phyloP scores from a whole-genome alignment of 2,113 vertebrate genomes.

The Poeciliopsis turrubarensis region DNA sequence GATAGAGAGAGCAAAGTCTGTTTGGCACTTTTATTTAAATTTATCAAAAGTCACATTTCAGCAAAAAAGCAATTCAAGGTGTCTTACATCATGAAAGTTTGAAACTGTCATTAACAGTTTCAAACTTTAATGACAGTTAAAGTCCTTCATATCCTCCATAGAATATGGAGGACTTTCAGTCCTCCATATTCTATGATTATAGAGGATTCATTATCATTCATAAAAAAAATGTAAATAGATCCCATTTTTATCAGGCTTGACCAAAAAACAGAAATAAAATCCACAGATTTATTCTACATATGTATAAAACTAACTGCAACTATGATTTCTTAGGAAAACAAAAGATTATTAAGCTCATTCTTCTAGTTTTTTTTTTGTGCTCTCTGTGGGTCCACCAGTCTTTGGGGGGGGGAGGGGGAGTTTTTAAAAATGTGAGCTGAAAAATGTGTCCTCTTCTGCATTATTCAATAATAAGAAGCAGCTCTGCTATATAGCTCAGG shows the following conservation, averaged over 20 bases:
- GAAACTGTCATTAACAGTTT: too few species aligned
- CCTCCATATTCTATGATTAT: too few species aligned
- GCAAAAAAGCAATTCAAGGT: too few species aligned
- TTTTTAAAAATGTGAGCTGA: slow-evolving; percentile 16
- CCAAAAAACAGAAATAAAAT: background rate
- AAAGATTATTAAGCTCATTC: background rate
- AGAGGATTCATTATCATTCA: too few species aligned
- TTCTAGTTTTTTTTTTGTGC: background rate
- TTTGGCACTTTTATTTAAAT: too few species aligned
- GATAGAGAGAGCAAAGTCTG: background rate
- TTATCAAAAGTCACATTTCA: too few species aligned
- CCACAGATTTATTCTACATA: background rate
- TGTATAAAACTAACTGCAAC: too few species aligned
- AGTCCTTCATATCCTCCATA: too few species aligned
- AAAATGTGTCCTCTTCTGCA: background rate
- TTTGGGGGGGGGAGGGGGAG: background rate
- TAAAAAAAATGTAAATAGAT: background rate
- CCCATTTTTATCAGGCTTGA: background rate
- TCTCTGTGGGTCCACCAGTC: background rate
- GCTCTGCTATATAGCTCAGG: slow-evolving; percentile 10
- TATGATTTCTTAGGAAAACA: background rate
- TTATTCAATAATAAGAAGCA: slow-evolving; percentile 24
- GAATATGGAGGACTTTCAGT: too few species aligned
- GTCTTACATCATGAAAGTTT: too few species aligned
- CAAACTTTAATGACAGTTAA: too few species aligned